These are phyloP conservation scores for Benthochromis sp. DNA, from an alignment of 2,113 vertebrate genomes.

Conservation along the genomic window DNA sequence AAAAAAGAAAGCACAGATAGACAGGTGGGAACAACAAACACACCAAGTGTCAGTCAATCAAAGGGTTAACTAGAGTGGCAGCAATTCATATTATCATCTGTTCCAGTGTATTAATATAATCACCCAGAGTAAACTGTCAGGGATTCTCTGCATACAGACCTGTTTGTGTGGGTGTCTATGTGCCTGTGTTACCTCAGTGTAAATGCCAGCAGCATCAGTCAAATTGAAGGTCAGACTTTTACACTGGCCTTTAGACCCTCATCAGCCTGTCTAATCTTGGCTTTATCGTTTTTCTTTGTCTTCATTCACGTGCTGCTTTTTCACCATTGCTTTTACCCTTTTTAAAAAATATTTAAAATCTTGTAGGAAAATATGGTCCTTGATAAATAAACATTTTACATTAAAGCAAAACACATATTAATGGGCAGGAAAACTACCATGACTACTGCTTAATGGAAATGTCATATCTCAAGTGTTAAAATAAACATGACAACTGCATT, in stretches of 20 bases:
- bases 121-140: background rate
- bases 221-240: slow-evolving; percentile 38
- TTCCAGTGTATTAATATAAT: background rate
- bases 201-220: slow-evolving; percentile 48
- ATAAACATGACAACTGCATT: background rate
- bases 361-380: background rate
- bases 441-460: background rate
- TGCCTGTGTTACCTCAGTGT: background rate
- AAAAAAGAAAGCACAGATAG: background rate
- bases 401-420: background rate
- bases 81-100: background rate
- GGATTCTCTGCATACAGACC: background rate
- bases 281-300: background rate
- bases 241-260: slow-evolving; percentile 32
- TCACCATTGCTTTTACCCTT: background rate
- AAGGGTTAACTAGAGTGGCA: slow-evolving; percentile 9
- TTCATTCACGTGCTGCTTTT: rapidly evolving
- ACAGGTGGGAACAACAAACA: background rate
- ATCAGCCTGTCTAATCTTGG: background rate
- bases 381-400: background rate
- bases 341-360: background rate
- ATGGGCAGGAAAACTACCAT: background rate
- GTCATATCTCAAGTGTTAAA: background rate
- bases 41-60: background rate
- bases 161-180: background rate